A percentile compares a stretch with the other conserved stretches of the same genome.
phyloP scores from a whole-genome alignment of 2,113 vertebrate species.

The Leptosomus discolor region DNA sequence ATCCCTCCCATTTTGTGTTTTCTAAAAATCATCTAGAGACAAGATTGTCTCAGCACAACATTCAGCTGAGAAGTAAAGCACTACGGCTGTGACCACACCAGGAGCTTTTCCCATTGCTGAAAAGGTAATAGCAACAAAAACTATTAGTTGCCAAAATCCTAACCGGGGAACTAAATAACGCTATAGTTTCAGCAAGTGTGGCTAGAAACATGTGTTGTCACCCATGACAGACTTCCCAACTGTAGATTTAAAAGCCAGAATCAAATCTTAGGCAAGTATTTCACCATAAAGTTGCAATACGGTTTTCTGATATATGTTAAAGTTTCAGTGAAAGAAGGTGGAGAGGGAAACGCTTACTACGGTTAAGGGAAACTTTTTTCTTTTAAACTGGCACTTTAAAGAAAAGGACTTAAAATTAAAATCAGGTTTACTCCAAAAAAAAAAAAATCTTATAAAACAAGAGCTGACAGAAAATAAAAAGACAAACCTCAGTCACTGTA shows the following conservation, averaged over 20 bases:
- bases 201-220: fast-evolving
- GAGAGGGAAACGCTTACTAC: neutral
- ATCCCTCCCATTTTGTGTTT: neutral
- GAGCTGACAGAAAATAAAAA: neutral
- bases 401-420: neutral
- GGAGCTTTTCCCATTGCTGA: neutral
- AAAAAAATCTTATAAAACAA: neutral
- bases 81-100: neutral
- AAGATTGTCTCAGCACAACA: neutral
- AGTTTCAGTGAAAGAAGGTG: neutral
- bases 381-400: neutral
- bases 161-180: neutral
- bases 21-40: neutral
- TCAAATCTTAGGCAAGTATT: neutral
- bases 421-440: neutral
- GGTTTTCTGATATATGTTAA: neutral
- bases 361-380: neutral
- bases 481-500: neutral
- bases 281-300: neutral
- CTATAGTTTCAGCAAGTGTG: neutral
- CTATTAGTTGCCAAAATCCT: neutral
- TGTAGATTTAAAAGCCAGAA: neutral
- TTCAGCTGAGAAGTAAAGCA: neutral
- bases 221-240: neutral
- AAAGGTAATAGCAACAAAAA: neutral